A percentile compares a stretch with the other conserved stretches of the same genome.
phyloP scores from a whole-genome alignment of 2,113 vertebrate genomes.

The Psittacula cyanocephala region DNA sequence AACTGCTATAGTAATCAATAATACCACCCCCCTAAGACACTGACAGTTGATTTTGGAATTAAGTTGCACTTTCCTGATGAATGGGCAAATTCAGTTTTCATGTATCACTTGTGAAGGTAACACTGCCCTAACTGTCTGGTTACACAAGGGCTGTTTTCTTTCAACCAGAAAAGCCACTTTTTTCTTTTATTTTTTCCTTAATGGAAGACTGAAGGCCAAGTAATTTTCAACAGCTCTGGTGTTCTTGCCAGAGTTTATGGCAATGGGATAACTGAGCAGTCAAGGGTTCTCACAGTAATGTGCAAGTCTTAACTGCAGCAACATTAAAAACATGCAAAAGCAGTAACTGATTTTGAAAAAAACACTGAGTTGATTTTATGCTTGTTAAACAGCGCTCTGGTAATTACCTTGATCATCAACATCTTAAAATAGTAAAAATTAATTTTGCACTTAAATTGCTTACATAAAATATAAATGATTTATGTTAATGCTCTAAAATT shows the following conservation, averaged over 20 bases:
- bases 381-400: conserved; percentile 46
- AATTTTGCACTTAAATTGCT: conserved; percentile 58
- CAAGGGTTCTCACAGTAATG: background rate
- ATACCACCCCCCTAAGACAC: background rate
- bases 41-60: background rate
- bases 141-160: background rate
- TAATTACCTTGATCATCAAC: conserved; percentile 56
- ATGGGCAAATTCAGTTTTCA: background rate
- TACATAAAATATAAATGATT: conserved; percentile 63
- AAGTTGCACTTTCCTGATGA: background rate
- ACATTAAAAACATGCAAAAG: conserved; percentile 17
- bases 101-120: background rate
- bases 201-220: background rate
- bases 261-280: background rate
- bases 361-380: conserved; percentile 44
- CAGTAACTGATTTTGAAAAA: conserved; percentile 42
- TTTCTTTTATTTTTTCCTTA: background rate
- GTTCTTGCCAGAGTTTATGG: background rate
- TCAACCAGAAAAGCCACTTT: background rate
- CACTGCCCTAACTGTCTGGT: background rate
- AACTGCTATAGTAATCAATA: background rate
- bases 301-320: conserved; percentile 5
- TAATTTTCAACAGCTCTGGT: background rate
- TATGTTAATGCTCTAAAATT: conserved; percentile 40
- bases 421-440: conserved; percentile 68